Percentiles rank a stretch among this genome's conserved stretches.
phyloP scores from a whole-genome alignment of 2,797 vertebrate species.

The Diceros bicornis region DNA sequence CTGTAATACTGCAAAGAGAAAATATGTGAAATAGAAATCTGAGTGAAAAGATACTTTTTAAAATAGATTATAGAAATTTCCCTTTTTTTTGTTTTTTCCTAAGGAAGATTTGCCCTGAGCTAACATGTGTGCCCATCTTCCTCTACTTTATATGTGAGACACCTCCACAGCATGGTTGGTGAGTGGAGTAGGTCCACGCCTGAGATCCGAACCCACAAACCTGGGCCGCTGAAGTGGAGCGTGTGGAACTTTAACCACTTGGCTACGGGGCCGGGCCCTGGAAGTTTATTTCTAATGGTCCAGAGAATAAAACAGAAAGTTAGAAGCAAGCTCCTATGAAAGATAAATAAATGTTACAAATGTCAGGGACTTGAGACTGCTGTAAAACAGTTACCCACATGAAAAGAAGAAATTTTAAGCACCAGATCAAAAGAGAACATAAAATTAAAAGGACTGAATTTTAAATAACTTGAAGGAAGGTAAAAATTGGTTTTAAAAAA shows the following conservation, averaged over 20 bases:
- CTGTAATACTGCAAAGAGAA: conserved; percentile 53
- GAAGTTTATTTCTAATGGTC: not conserved
- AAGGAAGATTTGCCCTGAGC: too few species aligned
- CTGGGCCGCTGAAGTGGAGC: too few species aligned
- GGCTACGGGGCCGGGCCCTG: too few species aligned
- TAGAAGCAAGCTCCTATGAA: not conserved
- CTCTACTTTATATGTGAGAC: too few species aligned
- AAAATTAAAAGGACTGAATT: not conserved
- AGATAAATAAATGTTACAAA: conserved; percentile 22
- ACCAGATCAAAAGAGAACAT: not conserved
- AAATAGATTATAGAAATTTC: not conserved
- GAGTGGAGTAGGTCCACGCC: too few species aligned
- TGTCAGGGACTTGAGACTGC: not conserved
- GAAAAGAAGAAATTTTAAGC: not conserved
- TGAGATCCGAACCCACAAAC: too few species aligned
- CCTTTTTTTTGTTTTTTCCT: too few species aligned
- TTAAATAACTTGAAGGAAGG: not conserved
- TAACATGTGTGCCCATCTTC: too few species aligned
- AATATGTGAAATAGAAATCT: not conserved
- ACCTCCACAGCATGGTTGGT: too few species aligned
- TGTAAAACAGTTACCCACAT: not conserved
- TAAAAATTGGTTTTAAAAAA: not conserved
- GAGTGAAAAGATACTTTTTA: not conserved
- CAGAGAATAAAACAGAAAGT: conserved; percentile 21
- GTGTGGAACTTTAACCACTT: too few species aligned